Evolutionary conservation across 2,888 invertebrate species (phyloP).

Genomic region (Blastobasis lacticolella): DNA sequence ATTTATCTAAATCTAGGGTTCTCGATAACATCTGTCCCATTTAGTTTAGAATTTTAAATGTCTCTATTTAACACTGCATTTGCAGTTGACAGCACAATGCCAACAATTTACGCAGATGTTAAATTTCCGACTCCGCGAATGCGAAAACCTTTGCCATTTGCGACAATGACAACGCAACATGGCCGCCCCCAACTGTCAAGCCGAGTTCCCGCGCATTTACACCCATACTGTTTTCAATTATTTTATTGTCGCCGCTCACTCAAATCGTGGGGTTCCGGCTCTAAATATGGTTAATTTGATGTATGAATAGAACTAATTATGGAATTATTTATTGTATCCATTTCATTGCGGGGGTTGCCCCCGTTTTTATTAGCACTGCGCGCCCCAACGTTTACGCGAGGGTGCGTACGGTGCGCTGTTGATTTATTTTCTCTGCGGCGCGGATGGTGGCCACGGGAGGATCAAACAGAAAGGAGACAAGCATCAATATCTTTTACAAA

Average conservation of each 20-base stretch:
- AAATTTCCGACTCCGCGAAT: slow-evolving; percentile 5
- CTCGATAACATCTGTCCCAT: too few species aligned
- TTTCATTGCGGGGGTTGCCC: slow-evolving; percentile 48
- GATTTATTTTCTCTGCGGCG: slow-evolving; percentile 34
- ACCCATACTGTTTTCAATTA: slow-evolving; percentile 15
- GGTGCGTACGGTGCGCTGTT: slow-evolving; percentile 33
- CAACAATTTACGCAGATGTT: slow-evolving; percentile 20
- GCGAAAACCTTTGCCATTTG: slow-evolving; percentile 37
- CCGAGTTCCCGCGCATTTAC: slow-evolving; percentile 43
- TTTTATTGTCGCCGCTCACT: slow-evolving; percentile 34
- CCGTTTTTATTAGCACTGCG: slow-evolving; percentile 50
- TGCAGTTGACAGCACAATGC: not conserved
- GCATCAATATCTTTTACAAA: too few species aligned
- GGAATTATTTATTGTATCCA: slow-evolving; percentile 67
- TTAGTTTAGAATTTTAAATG: too few species aligned
- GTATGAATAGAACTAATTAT: slow-evolving; percentile 66
- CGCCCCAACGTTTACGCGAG: slow-evolving; percentile 41
- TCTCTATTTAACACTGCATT: too few species aligned
- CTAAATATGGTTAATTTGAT: slow-evolving; percentile 54
- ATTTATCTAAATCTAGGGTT: too few species aligned
- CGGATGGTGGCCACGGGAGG: slow-evolving; percentile 17
- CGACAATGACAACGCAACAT: slow-evolving; percentile 44
- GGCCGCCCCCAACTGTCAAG: slow-evolving; percentile 54
- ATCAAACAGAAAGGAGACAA: not conserved
- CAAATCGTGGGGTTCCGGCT: slow-evolving; percentile 30